A percentile compares a stretch with the other conserved stretches of the same genome.
phyloP scores from a whole-genome alignment of 2,888 invertebrate genomes.

The Troglohyphantes excavatus region DNA sequence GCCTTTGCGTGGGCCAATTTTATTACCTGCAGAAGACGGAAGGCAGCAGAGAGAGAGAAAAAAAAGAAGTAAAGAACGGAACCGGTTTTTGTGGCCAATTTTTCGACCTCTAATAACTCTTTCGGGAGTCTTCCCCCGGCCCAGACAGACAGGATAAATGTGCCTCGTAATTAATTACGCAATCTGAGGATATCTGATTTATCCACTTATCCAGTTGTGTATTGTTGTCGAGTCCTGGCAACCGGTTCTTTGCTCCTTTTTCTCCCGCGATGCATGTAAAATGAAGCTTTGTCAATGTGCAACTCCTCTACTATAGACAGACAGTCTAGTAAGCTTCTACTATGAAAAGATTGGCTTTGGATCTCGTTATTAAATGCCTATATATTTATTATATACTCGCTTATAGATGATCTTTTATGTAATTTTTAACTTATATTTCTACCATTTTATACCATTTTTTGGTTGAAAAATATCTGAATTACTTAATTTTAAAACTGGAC shows the following conservation, averaged over 20 bases:
- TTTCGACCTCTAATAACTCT: slow-evolving; percentile 54
- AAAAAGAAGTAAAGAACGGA: neutral
- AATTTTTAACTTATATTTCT: too few species aligned
- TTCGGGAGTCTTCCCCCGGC: slow-evolving; percentile 11
- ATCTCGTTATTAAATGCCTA: too few species aligned
- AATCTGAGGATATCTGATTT: slow-evolving; percentile 67
- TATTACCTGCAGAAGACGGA: slow-evolving; percentile 49
- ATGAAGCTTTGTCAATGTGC: neutral
- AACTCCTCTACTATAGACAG: too few species aligned
- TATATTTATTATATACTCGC: too few species aligned
- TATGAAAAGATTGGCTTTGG: too few species aligned
- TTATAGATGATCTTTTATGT: too few species aligned
- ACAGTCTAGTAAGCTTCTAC: too few species aligned
- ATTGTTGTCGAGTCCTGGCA: slow-evolving; percentile 39
- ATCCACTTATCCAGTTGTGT: slow-evolving; percentile 31
- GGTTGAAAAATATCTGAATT: too few species aligned
- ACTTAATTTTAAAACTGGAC: too few species aligned
- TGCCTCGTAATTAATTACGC: slow-evolving; percentile 65
- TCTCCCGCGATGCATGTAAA: neutral
- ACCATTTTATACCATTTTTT: too few species aligned
- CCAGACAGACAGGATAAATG: slow-evolving; percentile 60
- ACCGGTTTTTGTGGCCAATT: slow-evolving; percentile 55
- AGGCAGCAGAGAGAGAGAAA: slow-evolving; percentile 15
- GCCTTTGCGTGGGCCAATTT: slow-evolving; percentile 35
- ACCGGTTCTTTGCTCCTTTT: slow-evolving; percentile 53